These are phyloP conservation scores for Strigamia transsilvanica DNA, from an alignment of 2,888 invertebrate genomes.

Conservation along the genomic window DNA sequence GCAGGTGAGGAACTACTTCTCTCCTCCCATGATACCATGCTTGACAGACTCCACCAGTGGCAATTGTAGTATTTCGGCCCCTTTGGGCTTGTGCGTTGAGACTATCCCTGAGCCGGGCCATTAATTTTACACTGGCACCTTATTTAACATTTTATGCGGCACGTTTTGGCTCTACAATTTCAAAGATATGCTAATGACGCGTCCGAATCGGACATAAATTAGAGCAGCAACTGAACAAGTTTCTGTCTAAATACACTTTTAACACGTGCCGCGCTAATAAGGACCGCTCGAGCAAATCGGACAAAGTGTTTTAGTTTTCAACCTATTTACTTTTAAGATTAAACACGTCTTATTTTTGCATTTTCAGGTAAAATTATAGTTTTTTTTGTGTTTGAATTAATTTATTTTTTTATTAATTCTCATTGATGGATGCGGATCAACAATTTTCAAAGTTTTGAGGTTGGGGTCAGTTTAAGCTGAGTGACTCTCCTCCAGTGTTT, in stretches of 20 bases:
- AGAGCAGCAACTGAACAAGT: background rate
- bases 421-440: no score
- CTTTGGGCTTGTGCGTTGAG: background rate
- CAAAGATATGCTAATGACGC: background rate
- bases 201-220: slow-evolving; percentile 6
- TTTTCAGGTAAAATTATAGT: no score
- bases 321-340: no score
- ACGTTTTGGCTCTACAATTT: background rate
- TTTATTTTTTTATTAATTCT: no score
- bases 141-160: slow-evolving; percentile 13
- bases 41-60: slow-evolving; percentile 26
- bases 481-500: no score
- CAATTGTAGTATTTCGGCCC: slow-evolving; percentile 10
- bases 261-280: background rate
- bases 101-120: background rate
- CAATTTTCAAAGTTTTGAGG: no score
- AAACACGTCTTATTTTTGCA: no score
- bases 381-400: no score
- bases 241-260: background rate
- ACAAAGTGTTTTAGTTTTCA: no score
- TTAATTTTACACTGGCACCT: slow-evolving; percentile 23
- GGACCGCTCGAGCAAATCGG: background rate
- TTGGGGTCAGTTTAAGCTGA: no score
- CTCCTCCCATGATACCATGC: slow-evolving; percentile 15
- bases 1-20: slow-evolving; percentile 23